phyloP scores from a whole-genome alignment of 1,140 invertebrate genomes.

The Drosophila santomea region DNA sequence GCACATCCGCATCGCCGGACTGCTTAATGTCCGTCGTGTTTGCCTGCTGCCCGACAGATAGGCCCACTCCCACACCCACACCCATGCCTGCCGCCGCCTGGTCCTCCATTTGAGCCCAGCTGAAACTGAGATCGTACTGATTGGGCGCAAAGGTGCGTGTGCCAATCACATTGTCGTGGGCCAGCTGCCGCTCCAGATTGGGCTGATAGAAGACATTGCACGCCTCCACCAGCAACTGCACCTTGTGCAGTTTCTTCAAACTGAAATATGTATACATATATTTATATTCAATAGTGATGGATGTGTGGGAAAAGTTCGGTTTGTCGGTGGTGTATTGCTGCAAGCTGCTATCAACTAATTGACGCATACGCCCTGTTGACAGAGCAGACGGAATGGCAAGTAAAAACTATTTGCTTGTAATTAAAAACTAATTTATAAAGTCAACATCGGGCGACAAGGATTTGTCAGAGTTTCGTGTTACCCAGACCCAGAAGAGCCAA shows the following conservation, averaged over 20 bases:
- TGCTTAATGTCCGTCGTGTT: constrained; percentile 35
- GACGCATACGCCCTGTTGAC: constrained; percentile 27
- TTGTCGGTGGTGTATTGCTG: constrained; percentile 10
- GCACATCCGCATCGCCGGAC: constrained; percentile 45
- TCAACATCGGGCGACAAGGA: constrained; percentile 41
- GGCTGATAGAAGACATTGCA: constrained; percentile 82
- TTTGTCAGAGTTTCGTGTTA: constrained; percentile 32
- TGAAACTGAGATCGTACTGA: constrained; percentile 84
- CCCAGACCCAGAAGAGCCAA: constrained; percentile 19
- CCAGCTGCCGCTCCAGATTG: constrained; percentile 79
- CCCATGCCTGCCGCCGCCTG: constrained; percentile 31
- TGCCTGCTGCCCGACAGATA: background rate
- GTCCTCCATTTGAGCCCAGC: constrained; percentile 82
- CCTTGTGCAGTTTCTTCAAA: constrained; percentile 82
- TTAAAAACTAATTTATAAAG: constrained; percentile 68
- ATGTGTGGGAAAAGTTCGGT: constrained; percentile 30
- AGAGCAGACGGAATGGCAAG: background rate
- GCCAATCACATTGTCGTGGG: constrained; percentile 78
- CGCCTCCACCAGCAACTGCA: constrained; percentile 74
- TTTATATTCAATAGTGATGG: constrained; percentile 3
- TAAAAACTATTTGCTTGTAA: constrained; percentile 50
- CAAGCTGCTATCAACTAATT: constrained; percentile 16
- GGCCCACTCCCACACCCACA: constrained; percentile 1
- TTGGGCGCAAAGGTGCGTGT: constrained; percentile 76
- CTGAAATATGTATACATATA: constrained; percentile 35